phyloP scores from a whole-genome alignment of 2,888 invertebrate species.

The Trachelus troglodyta region DNA sequence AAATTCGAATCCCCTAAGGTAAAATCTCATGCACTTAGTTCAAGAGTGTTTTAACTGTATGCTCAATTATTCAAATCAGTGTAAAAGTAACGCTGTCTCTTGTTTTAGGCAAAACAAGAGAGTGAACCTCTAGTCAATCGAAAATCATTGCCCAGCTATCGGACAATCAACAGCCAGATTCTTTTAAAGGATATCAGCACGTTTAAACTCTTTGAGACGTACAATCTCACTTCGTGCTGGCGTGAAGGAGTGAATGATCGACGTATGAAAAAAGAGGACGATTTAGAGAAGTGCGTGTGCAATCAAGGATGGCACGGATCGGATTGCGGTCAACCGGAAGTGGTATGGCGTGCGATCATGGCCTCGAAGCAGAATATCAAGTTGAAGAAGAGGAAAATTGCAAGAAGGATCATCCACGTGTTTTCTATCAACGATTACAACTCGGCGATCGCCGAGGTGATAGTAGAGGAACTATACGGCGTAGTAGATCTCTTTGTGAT shows the following conservation, averaged over 20 bases:
- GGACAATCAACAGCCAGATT: constrained; percentile 50
- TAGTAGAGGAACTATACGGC: constrained; percentile 71
- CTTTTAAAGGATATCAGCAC: constrained; percentile 53
- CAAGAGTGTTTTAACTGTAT: neutral
- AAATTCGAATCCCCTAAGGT: constrained; percentile 48
- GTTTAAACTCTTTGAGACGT: constrained; percentile 46
- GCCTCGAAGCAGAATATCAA: constrained; percentile 68
- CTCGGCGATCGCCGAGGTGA: constrained; percentile 71
- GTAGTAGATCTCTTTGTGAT: constrained; percentile 76
- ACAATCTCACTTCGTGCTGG: constrained; percentile 58
- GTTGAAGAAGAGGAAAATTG: constrained; percentile 65
- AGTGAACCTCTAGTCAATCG: constrained; percentile 11
- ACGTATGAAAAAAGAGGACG: constrained; percentile 46
- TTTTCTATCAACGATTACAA: constrained; percentile 69
- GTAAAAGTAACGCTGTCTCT: neutral
- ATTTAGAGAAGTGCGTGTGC: constrained; percentile 68
- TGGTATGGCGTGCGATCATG: constrained; percentile 75
- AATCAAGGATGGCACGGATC: constrained; percentile 74
- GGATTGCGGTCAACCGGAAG: constrained; percentile 76
- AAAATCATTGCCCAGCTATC: constrained; percentile 40
- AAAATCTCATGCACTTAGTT: constrained; percentile 8
- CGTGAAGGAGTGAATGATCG: constrained; percentile 50
- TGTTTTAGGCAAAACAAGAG: neutral
- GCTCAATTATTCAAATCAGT: neutral
- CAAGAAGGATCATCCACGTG: constrained; percentile 71